A percentile compares a stretch with the other conserved stretches of the same genome.
phyloP scores from a whole-genome alignment of 2,113 vertebrate species.

The Phoenicopterus ruber region DNA sequence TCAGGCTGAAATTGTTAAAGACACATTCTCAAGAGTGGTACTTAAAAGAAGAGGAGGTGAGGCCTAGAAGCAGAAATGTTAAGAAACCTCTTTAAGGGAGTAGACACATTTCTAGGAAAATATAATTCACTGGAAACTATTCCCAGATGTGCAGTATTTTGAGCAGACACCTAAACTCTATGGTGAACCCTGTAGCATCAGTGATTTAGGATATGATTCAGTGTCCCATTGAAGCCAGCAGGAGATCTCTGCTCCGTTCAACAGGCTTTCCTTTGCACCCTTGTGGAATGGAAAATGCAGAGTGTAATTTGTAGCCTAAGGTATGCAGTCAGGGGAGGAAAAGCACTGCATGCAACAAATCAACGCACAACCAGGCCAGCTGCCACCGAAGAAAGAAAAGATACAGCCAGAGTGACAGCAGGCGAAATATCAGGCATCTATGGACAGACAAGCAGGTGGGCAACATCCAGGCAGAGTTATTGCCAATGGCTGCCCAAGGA shows the following conservation, averaged over 20 bases:
- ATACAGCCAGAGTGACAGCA: slow-evolving; percentile 3
- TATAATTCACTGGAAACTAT: background rate
- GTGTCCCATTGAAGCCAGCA: background rate
- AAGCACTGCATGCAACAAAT: background rate
- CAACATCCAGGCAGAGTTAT: background rate
- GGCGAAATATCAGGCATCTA: background rate
- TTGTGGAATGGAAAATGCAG: background rate
- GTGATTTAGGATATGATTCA: slow-evolving; percentile 1
- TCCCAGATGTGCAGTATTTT: background rate
- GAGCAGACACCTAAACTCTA: background rate
- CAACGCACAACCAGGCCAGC: background rate
- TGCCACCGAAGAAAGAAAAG: background rate
- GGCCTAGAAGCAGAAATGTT: background rate
- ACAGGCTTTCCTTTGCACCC: background rate
- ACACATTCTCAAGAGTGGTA: background rate
- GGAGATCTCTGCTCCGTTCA: background rate
- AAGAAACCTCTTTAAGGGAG: background rate
- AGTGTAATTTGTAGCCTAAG: background rate
- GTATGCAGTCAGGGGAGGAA: background rate
- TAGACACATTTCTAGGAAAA: background rate
- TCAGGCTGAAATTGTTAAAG: background rate
- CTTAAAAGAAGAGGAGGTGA: background rate
- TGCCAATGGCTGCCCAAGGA: background rate
- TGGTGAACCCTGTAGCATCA: background rate
- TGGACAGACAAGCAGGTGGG: background rate